Evolutionary conservation across 2,888 invertebrate genomes (phyloP).

Genomic region (Rhogogaster chlorosoma): DNA sequence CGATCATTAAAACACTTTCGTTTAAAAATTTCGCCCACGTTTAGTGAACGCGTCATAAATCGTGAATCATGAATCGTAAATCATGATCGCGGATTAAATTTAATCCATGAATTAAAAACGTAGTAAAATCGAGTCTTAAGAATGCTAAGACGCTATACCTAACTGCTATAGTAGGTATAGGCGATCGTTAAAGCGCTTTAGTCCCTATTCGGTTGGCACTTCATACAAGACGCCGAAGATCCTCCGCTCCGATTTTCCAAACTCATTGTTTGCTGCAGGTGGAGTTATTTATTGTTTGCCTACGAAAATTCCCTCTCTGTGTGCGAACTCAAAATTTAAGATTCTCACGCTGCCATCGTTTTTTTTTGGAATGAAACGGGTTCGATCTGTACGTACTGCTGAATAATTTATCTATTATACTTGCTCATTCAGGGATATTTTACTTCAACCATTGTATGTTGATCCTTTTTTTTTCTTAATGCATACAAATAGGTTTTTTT

Average conservation of each 20-base stretch:
- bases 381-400: background rate
- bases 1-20: slow-evolving; percentile 19
- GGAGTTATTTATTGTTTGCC: background rate
- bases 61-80: background rate
- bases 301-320: background rate
- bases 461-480: background rate
- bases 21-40: slow-evolving; percentile 21
- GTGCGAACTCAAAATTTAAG: background rate
- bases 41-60: background rate
- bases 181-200: background rate
- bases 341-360: background rate
- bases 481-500: background rate
- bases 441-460: background rate
- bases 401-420: background rate
- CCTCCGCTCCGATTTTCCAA: background rate
- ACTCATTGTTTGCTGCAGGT: background rate
- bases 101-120: background rate
- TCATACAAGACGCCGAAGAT: background rate
- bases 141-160: background rate
- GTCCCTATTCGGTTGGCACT: background rate
- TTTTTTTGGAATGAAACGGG: background rate
- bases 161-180: background rate
- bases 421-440: background rate
- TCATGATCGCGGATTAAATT: background rate
- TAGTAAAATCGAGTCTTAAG: background rate